phyloP scores from a whole-genome alignment of 1,140 invertebrate genomes.

The Ceratosolen fusciceps region DNA sequence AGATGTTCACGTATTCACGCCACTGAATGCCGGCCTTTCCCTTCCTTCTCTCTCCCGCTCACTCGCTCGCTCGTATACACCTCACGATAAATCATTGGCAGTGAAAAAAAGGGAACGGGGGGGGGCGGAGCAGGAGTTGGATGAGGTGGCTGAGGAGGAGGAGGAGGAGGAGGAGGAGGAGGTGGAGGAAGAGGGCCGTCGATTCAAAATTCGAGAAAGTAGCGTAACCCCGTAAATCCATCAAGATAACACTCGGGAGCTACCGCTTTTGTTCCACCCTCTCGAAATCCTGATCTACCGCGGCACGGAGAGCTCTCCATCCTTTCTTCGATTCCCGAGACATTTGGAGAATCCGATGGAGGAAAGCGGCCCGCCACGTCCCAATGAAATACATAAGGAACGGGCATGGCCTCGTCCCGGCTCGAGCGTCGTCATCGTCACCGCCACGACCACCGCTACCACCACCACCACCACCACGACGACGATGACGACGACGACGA shows the following conservation, averaged over 20 bases:
- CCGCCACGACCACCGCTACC: no score
- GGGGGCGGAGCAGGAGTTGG: no score
- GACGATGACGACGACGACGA: no score
- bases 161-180: no score
- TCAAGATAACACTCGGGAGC: not conserved
- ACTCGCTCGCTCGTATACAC: no score
- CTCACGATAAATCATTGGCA: not conserved
- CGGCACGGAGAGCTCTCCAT: not conserved
- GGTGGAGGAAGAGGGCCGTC: not conserved
- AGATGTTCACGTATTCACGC: not conserved
- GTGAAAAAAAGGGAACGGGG: not conserved
- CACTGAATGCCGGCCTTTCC: not conserved
- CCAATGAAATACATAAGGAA: conserved; percentile 2
- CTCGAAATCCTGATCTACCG: conserved; percentile 20
- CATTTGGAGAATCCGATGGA: conserved; percentile 10
- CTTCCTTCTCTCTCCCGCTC: not conserved
- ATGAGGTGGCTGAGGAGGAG: no score
- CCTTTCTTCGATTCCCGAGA: conserved; percentile 1
- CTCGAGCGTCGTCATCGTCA: not conserved
- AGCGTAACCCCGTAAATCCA: conserved; percentile 12
- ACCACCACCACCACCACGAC: no score
- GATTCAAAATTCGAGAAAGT: conserved; percentile 15
- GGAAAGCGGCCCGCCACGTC: not conserved
- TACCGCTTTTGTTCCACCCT: conserved; percentile 14
- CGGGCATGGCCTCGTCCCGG: not conserved